phyloP scores from a whole-genome alignment of 2,888 invertebrate genomes.

The Norana najaformis region DNA sequence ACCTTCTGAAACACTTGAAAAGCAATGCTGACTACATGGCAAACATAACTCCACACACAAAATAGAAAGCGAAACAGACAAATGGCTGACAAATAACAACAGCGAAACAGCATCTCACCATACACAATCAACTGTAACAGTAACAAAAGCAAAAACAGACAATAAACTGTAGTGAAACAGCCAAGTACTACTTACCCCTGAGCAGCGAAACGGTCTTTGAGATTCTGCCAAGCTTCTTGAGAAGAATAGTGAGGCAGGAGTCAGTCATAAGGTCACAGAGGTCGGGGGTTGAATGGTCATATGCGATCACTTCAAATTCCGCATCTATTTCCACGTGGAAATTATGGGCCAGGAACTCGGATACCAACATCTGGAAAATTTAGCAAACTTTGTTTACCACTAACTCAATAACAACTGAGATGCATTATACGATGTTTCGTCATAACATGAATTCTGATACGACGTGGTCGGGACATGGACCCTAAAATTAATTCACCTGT shows the following conservation, averaged over 20 bases:
- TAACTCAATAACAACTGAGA: too few species aligned
- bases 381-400: too few species aligned
- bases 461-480: too few species aligned
- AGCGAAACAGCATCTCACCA: neutral
- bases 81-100: too few species aligned
- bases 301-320: neutral
- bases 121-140: neutral
- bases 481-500: too few species aligned
- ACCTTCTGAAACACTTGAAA: too few species aligned
- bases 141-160: neutral
- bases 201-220: neutral
- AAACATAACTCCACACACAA: too few species aligned
- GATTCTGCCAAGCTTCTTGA: neutral
- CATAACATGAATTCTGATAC: too few species aligned
- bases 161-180: too few species aligned
- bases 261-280: neutral
- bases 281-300: neutral
- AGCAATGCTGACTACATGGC: too few species aligned
- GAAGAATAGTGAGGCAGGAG: neutral
- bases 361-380: neutral
- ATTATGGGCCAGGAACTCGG: neutral
- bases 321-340: slow-evolving; percentile 6
- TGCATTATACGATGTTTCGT: too few species aligned
- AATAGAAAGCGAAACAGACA: too few species aligned
- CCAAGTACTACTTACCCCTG: neutral